Evolutionary conservation across 2,113 vertebrate species (phyloP), one percentile per base, ranked within the genome.

Genomic region (Mystacornis crossleyi): DNA sequence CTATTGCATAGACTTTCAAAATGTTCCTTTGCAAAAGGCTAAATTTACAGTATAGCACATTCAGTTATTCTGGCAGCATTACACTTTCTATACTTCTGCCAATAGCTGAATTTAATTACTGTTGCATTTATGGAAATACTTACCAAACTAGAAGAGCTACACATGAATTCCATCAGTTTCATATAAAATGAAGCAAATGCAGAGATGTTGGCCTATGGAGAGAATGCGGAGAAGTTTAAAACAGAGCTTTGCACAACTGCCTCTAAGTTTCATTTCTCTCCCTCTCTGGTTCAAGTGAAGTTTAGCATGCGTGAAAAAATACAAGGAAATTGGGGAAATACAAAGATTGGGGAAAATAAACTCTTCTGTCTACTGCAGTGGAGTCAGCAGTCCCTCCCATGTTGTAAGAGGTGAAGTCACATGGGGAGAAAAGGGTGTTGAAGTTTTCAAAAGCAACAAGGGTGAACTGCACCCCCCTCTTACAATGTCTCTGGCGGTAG

Each of bases 121-220:
- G 65, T 42, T 92, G 64, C 31, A 71, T 92, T 95, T 91, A 77
- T 96, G 96, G 97, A 97, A 97, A 97, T 81, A 94, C 70, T 96
- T 94, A 94, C 94, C 84, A 93, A 95, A 88, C 48, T 55, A 67
- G 57, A 91, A 53, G 38, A 92, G 61, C 79, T 89, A 81, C 78
- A 81, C 72, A 86, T 50, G 53, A 92, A 91, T 92, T 92, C 62
- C 74, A 86, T 70, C 88, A 70, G 60, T 43, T 89, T 86, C 53
- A 43, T 40, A 75, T 51, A 81, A 96, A 96, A 91, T 33, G 33
- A 78, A 79, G 60, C 31, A 71, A 86, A 89, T 29, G 65, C 28
- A 38, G 66, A 60, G 36, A 80, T 4, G 0, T 4, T 78, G 14
- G 29, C 34, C 70, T 70, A 1, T 14, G 42, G 33, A 96, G 65